Conservation (phyloP, 2,113 vertebrate genomes). For the Bubo scandiacus region DNA sequence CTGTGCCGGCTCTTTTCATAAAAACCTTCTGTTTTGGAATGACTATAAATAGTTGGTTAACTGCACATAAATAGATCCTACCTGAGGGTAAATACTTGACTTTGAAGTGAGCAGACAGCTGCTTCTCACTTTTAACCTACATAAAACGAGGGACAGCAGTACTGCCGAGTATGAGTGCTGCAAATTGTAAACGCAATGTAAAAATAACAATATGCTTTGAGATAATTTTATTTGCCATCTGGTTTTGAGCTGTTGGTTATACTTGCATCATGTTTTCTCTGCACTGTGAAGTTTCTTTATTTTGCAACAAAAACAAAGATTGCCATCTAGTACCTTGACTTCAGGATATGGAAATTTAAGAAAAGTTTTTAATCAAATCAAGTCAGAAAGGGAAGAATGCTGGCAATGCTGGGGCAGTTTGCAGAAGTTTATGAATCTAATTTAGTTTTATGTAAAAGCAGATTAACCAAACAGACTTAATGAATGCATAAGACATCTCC, state of each 20-base stretch:
- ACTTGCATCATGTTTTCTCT: slow-evolving; percentile 39
- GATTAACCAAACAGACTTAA: slow-evolving; percentile 39
- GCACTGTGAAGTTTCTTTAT: slow-evolving; percentile 23
- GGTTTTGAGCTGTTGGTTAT: slow-evolving; percentile 45
- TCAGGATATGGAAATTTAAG: not conserved
- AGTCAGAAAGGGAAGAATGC: not conserved
- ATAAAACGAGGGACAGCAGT: slow-evolving; percentile 34
- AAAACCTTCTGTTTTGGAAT: slow-evolving; percentile 15
- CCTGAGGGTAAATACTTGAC: slow-evolving; percentile 41
- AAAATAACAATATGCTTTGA: slow-evolving; percentile 62
- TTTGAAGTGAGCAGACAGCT: slow-evolving; percentile 53
- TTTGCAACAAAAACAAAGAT: slow-evolving; percentile 44
- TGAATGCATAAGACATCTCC: slow-evolving; percentile 4
- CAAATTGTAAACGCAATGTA: slow-evolving; percentile 34
- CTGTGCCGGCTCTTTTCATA: slow-evolving; percentile 2
- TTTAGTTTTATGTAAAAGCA: slow-evolving; percentile 19
- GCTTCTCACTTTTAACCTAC: slow-evolving; percentile 53
- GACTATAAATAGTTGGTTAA: slow-evolving; percentile 39
- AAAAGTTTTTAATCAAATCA: slow-evolving; percentile 35
- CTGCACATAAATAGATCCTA: slow-evolving; percentile 41
- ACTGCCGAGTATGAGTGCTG: not conserved
- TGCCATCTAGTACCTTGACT: slow-evolving; percentile 19
- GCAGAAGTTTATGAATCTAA: slow-evolving; percentile 13
- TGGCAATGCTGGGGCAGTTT: not conserved
- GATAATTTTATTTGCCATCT: slow-evolving; percentile 67